These are phyloP conservation scores for Automeris io DNA, from an alignment of 2,888 invertebrate genomes.

Conservation along the genomic window DNA sequence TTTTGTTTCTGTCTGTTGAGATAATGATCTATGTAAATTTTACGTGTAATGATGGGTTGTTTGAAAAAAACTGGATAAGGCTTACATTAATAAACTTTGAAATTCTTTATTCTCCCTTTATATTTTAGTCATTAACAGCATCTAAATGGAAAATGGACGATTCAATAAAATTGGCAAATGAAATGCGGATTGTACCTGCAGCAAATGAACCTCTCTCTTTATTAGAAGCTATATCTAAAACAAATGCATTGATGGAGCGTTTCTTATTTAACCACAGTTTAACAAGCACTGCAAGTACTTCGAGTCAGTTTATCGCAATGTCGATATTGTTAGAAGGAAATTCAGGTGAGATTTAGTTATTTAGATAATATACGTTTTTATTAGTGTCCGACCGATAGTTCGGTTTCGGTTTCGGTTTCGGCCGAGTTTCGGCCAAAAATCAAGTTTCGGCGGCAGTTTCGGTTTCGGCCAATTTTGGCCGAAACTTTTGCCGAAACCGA, in stretches of 20 bases:
- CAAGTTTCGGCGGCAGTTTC: too few species aligned
- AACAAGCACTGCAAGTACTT: slow-evolving; percentile 65
- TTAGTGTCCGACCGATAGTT: too few species aligned
- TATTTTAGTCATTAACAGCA: slow-evolving; percentile 36
- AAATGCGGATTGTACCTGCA: slow-evolving; percentile 39
- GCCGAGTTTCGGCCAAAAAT: too few species aligned
- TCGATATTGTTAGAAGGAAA: slow-evolving; percentile 67
- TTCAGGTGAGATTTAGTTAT: slow-evolving; percentile 41
- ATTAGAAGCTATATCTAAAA: slow-evolving; percentile 39
- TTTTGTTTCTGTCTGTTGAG: too few species aligned
- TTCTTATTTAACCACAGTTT: slow-evolving; percentile 52
- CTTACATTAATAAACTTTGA: too few species aligned
- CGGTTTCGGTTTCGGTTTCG: too few species aligned
- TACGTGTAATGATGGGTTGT: too few species aligned
- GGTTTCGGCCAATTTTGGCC: too few species aligned
- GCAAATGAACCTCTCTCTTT: slow-evolving; percentile 32
- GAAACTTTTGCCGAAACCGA: too few species aligned
- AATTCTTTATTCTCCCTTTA: not conserved
- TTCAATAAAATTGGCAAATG: slow-evolving; percentile 35
- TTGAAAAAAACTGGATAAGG: too few species aligned
- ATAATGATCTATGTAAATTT: too few species aligned
- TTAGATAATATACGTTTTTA: not conserved
- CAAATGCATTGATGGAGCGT: slow-evolving; percentile 25
- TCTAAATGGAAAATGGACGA: slow-evolving; percentile 39
- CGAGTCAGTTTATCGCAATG: slow-evolving; percentile 76